Evolutionary conservation across 2,113 vertebrate genomes (phyloP).

Genomic region (Hiodon alosoides): DNA sequence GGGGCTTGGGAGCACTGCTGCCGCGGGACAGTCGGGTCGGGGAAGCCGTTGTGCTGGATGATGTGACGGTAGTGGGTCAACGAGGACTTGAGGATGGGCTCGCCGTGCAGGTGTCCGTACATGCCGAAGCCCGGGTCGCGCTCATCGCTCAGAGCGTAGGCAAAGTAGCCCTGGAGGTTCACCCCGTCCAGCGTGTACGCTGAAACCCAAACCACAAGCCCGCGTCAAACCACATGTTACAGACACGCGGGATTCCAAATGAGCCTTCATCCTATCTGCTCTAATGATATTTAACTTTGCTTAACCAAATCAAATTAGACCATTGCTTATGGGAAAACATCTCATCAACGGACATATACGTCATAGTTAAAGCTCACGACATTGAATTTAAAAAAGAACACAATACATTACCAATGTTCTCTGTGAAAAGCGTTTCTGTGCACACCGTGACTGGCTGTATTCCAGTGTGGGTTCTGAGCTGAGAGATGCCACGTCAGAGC

Average conservation of each 20-base stretch:
- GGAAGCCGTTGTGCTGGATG: conserved; percentile 81
- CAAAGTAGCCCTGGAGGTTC: conserved; percentile 90
- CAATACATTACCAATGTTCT: too few relatives aligned
- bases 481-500: too few relatives aligned
- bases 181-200: conserved; percentile 77
- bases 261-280: too few relatives aligned
- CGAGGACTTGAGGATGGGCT: conserved; percentile 76
- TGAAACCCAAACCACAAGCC: conserved; percentile 44
- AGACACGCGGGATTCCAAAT: too few relatives aligned
- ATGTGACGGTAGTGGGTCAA: conserved; percentile 79
- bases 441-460: conserved; percentile 20
- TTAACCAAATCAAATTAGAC: too few relatives aligned
- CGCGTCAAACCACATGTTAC: neutral
- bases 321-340: too few relatives aligned
- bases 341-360: too few relatives aligned
- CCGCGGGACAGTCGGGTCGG: conserved; percentile 41
- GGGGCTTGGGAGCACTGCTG: conserved; percentile 60
- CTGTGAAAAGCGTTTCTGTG: neutral
- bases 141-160: conserved; percentile 83
- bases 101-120: conserved; percentile 73
- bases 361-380: too few relatives aligned
- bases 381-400: too few relatives aligned
- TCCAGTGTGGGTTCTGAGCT: too few relatives aligned
- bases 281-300: too few relatives aligned
- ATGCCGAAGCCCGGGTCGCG: conserved; percentile 80